Evolutionary conservation across 2,113 vertebrate genomes (phyloP), one percentile per base, ranked within the genome.

Genomic region (Atractosteus spatula): DNA sequence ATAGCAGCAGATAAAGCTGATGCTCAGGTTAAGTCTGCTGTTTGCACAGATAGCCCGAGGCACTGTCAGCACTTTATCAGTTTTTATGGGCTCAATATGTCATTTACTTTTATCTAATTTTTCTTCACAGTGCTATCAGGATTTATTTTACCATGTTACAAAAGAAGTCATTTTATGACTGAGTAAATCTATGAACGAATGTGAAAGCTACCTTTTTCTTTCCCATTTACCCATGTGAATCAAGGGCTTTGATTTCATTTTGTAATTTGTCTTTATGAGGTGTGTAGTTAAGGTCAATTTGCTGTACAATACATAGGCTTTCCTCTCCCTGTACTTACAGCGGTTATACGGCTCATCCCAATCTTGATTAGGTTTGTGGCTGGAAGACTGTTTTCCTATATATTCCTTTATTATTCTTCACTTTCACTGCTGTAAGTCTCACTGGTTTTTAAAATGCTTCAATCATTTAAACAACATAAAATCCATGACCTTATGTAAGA

Each of bases 41-140:
- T 75, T 56, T 80, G 78, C 70, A 81, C 70, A 80, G 75, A 81
- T 51, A 79, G 74, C 83, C 79, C 43, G 55, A 65, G 77, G 85
- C 78, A 72, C 6, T 66, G 69, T 74, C 54, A 74, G 72, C 70
- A 74, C 64, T 81, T 79, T 80, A 77, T 85, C 77, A 71, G 16
- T 43, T 79, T 78, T 70, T 73, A 82, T 71, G 73, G 77, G 79
- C 69, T 82, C 78, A 63, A 56, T 78, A 61, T 74, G 68, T 82
- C 73, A 54, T 66, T 71, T 69, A 55, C 83, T 84, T 84, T 76
- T 67, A 83, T 79, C 70, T 81, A 13, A 62, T 55, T 72, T 41
- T 66, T 41, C 62, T 41, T 8, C 41, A 55, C 12, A 69, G 45
- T 45, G 43, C 29, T 13, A 42, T 41, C 45, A 3, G 41, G 29